Percentiles rank a stretch among this genome's conserved stretches.
These are phyloP conservation scores for Myrmophylax atrothorax DNA, from an alignment of 2,113 vertebrate species.

Conservation along the genomic window DNA sequence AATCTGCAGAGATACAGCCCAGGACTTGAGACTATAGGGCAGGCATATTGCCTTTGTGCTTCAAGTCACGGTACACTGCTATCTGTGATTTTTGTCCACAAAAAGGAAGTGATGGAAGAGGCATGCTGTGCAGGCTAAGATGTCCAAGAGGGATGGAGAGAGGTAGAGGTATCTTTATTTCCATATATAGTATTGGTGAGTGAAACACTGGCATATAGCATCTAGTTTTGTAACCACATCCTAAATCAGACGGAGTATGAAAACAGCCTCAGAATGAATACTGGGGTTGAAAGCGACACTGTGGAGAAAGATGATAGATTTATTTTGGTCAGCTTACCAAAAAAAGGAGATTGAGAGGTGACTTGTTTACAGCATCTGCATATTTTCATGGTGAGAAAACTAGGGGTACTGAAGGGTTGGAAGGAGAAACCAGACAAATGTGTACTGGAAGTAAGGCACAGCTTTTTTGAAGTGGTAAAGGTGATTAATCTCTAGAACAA, in stretches of 20 bases:
- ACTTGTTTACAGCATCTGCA: constrained; percentile 18
- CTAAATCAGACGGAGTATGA: constrained; percentile 25
- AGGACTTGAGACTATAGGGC: not conserved
- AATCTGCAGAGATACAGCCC: not conserved
- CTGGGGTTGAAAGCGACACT: not conserved
- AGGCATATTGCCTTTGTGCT: not conserved
- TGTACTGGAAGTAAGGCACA: not conserved
- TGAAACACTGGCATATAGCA: not conserved
- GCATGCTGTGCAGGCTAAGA: not conserved
- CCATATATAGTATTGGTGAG: constrained; percentile 31
- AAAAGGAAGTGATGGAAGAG: not conserved
- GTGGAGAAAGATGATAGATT: not conserved
- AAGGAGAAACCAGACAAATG: not conserved
- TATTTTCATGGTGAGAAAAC: constrained; percentile 34
- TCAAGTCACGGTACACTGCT: not conserved
- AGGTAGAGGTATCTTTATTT: constrained; percentile 31
- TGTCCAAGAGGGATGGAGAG: not conserved
- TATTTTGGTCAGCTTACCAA: constrained; percentile 5
- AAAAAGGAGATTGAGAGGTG: constrained; percentile 35
- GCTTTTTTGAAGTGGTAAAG: not conserved
- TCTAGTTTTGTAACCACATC: constrained; percentile 31
- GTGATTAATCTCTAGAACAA: not conserved
- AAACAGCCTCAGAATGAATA: constrained; percentile 40
- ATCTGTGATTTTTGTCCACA: not conserved
- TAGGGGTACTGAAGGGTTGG: not conserved